Evolutionary conservation across 2,113 vertebrate genomes (phyloP), one percentile per base, ranked within the genome.

Genomic region (Solenodon paradoxus): DNA sequence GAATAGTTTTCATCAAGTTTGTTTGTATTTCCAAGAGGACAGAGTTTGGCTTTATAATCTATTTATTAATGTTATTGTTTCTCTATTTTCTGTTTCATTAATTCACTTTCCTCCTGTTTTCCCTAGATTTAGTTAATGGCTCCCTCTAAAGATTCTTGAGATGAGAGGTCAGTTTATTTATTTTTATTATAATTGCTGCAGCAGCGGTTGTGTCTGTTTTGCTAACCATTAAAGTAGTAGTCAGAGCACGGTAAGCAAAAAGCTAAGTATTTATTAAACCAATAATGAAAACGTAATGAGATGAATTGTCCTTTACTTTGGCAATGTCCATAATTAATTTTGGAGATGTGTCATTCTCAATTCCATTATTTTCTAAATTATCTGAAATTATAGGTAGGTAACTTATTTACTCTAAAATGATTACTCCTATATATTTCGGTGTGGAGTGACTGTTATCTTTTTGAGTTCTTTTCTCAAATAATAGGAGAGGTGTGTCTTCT

Each of bases 311-410:
- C 38, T 92, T 35, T 77, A 57, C 26, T 87, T 90, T 83, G 57
- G 42, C 9, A 84, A 61, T 69, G 66, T 82, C 63, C n/a, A 82
- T 49, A 83, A 68, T 71, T 83, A 92, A 89, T 59, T 92, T 94
- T 61, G 16, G 22, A 35, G 51, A 87, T 55, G 3, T 26, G n/a
- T 69, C 51, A 71, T 71, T 77, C 26, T 30, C 45, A 88, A 51
- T 95, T 69, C 49, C 38, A 92, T 94, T 81, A 84, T 92, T 86
- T 92, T 94, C 53, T 85, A 90, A 94, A 74, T 86, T 92, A 95
- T 51, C 17, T 51, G 26, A 66, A 81, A 89, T 89, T 88, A 51
- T 35, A 86, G 32, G 19, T 75, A 88, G 79, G 71, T 85, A 94
- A 49, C 5, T 81, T 82, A 79, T 81, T 91, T 95, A 10, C 51